Conservation (phyloP, 2,888 invertebrate genomes). For the Alitta virens region DNA sequence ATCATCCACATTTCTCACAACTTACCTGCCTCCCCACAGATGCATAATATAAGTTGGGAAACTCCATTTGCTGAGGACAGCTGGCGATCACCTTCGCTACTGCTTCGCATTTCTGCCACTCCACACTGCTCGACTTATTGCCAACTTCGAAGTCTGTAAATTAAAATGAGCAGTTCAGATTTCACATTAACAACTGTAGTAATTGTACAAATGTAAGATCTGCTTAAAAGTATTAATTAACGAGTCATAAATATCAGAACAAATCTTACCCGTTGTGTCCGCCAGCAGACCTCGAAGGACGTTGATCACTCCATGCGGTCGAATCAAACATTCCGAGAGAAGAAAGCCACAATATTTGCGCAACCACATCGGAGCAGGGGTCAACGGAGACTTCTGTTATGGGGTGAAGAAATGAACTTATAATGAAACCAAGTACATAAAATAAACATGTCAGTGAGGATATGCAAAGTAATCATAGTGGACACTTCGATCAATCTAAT, state of each 20-base stretch:
- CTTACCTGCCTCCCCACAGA: conserved; percentile 45
- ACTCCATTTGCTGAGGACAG: conserved; percentile 36
- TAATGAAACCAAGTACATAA: not conserved
- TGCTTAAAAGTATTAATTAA: no score
- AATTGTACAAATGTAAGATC: not conserved
- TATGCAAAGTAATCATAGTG: no score
- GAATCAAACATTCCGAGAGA: conserved; percentile 64
- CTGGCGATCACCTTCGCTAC: conserved; percentile 67
- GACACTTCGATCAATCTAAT: no score
- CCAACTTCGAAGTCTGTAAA: not conserved
- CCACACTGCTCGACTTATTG: conserved; percentile 31
- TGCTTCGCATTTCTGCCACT: conserved; percentile 70
- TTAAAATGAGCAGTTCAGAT: not conserved
- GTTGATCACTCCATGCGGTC: conserved; percentile 67
- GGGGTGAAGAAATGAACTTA: no score
- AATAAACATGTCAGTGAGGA: conserved; percentile 68
- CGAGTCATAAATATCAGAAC: not conserved
- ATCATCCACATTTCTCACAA: not conserved
- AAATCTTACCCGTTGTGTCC: conserved; percentile 49
- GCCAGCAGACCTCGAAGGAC: conserved; percentile 69
- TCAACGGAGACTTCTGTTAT: not conserved
- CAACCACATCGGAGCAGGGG: conserved; percentile 65
- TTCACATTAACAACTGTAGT: not conserved
- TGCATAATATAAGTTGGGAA: conserved; percentile 41
- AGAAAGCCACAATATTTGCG: conserved; percentile 65